Percentiles rank a stretch among this genome's conserved stretches.
phyloP scores from a whole-genome alignment of 1,140 invertebrate species.

The Melanaphis sacchari region DNA sequence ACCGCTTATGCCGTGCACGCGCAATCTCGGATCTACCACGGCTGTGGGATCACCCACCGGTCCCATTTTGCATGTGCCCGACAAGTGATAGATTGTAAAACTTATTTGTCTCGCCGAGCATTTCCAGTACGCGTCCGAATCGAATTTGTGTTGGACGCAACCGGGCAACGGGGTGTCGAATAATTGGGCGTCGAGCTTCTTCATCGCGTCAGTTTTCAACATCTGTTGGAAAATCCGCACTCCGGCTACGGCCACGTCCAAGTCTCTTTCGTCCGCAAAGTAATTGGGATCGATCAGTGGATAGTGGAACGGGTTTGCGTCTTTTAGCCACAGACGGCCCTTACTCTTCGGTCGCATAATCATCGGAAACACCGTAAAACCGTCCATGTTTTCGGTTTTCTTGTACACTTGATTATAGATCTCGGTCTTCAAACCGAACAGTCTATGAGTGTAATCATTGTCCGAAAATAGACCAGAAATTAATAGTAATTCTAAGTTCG shows the following conservation, averaged over 20 bases:
- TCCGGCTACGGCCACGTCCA: slow-evolving; percentile 69
- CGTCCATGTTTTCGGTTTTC: slow-evolving; percentile 66
- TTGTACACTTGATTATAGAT: slow-evolving; percentile 67
- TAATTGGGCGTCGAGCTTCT: slow-evolving; percentile 68
- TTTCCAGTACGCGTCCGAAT: slow-evolving; percentile 73
- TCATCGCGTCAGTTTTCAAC: slow-evolving; percentile 71
- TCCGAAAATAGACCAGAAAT: slow-evolving; percentile 63
- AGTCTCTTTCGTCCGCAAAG: slow-evolving; percentile 64
- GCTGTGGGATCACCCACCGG: slow-evolving; percentile 66
- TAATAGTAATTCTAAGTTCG: slow-evolving; percentile 64
- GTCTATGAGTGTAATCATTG: slow-evolving; percentile 66
- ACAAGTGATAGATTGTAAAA: slow-evolving; percentile 66
- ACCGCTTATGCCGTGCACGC: slow-evolving; percentile 74
- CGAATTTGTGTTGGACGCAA: slow-evolving; percentile 65
- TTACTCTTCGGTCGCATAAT: slow-evolving; percentile 65
- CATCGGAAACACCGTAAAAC: slow-evolving; percentile 69
- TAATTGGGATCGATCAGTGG: slow-evolving; percentile 77
- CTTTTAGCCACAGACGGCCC: slow-evolving; percentile 68
- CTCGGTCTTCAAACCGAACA: slow-evolving; percentile 69
- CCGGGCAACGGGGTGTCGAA: slow-evolving; percentile 64
- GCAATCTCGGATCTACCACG: slow-evolving; percentile 70
- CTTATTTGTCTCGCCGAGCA: slow-evolving; percentile 68
- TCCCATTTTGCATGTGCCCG: slow-evolving; percentile 74
- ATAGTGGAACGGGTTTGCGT: slow-evolving; percentile 69
- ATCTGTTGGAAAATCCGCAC: slow-evolving; percentile 73